Percentiles rank a stretch among this genome's conserved stretches.
These are phyloP conservation scores for Trichogramma evanescens DNA, from an alignment of 2,888 invertebrate genomes.

Conservation along the genomic window DNA sequence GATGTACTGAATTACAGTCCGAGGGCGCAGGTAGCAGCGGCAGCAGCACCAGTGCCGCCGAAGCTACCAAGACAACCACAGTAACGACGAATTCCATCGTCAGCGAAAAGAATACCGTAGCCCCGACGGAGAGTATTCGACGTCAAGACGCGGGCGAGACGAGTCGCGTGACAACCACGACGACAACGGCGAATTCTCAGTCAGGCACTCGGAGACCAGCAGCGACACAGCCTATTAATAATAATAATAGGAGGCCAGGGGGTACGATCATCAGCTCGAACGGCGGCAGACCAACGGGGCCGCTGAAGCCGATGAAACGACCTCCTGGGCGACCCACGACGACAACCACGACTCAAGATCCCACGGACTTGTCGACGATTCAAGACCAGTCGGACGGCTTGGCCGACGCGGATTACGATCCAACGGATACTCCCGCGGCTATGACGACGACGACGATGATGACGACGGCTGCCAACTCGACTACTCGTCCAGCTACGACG, in stretches of 20 bases:
- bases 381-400: too few relatives aligned
- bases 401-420: neutral
- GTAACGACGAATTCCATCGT: neutral
- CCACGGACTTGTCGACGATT: neutral
- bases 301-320: too few relatives aligned
- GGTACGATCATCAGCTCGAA: too few relatives aligned
- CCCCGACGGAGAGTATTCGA: neutral
- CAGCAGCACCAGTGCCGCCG: neutral
- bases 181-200: neutral
- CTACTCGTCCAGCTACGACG: conserved; percentile 7
- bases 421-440: neutral
- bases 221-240: conserved; percentile 1
- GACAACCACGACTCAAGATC: neutral
- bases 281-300: too few relatives aligned
- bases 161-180: neutral
- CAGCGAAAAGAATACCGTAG: neutral
- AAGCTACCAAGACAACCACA: neutral
- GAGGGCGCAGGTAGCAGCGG: neutral
- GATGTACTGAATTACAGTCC: too few relatives aligned
- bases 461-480: conserved; percentile 8
- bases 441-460: conserved; percentile 11
- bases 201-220: conserved; percentile 10
- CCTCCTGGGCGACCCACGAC: too few relatives aligned
- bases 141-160: neutral
- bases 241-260: too few relatives aligned